phyloP scores from a whole-genome alignment of 2,113 vertebrate species.

The Lampris megalopsis region DNA sequence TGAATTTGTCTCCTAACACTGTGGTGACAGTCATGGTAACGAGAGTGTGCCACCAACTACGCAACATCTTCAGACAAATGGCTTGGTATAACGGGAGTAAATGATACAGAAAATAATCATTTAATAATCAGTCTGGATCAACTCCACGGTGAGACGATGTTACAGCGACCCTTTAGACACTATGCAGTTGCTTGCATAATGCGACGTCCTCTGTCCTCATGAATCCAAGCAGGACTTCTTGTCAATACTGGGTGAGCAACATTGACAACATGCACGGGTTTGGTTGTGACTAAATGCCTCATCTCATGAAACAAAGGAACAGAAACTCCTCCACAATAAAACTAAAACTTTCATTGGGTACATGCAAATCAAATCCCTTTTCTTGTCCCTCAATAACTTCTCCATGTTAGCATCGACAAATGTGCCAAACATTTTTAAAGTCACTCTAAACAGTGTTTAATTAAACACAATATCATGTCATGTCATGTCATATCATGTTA shows the following conservation, averaged over 20 bases:
- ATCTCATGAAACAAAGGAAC: conserved; percentile 33
- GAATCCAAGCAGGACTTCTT: conserved; percentile 54
- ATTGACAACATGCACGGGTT: conserved; percentile 11
- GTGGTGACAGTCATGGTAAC: no score
- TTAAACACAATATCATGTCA: no score
- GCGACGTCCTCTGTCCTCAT: conserved; percentile 52
- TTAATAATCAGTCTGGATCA: no score
- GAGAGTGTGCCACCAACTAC: no score
- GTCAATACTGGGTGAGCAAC: conserved; percentile 44
- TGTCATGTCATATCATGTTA: no score
- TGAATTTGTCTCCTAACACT: no score
- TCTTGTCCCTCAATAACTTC: background rate
- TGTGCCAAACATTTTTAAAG: no score
- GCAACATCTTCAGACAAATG: no score
- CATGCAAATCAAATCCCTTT: background rate
- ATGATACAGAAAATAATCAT: no score
- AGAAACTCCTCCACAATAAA: background rate
- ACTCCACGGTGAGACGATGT: no score
- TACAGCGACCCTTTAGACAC: background rate
- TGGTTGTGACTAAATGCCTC: conserved; percentile 28
- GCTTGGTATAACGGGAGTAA: no score
- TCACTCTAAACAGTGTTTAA: no score
- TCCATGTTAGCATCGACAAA: background rate
- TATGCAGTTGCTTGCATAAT: conserved; percentile 21
- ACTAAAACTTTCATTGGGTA: background rate